Base-by-base conservation (phyloP, 1,140 invertebrate genomes). In the Drosophila jambulina region DNA sequence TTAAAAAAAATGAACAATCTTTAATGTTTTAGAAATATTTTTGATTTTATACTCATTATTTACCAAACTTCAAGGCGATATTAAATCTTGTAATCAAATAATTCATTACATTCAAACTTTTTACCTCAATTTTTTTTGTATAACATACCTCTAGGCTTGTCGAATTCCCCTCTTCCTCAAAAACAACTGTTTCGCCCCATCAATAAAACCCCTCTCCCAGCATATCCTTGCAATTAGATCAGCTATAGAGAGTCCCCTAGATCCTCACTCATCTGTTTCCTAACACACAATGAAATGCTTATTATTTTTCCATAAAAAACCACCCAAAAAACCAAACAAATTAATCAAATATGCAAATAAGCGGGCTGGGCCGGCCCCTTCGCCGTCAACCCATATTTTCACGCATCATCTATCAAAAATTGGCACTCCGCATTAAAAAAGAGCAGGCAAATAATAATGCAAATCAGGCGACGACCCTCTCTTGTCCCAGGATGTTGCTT, bases 261-360 rank as follows among this genome's bases (percentile, higher is more conserved):
- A 58, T 4, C 29, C 23, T 43, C 15, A 43, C 63, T 51, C 78
- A 48, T 48, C 36, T n/a, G 15, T 15, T 6, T 5, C 21, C 12
- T 23, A 36, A 25, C 25, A 59, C 59, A 71, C 60, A 65, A 87
- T 65, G 74, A 84, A 88, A 80, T 81, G 78, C 80, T 80, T 84
- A 88, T 88, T 90, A 88, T 88, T 90, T 88, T 88, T 78, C 74
- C 74, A 88, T 88, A 88, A 88, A 87, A 87, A 88, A 90, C 59
- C 48, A 88, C 85, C 84, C 85, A 88, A 88, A 87, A 86, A 82
- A 69, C 49, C 77, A 86, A 86, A 86, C 72, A 90, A 75, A 88
- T 88, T 88, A 81, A 90, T 88, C 84, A 90, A 90, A 84, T 90
- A 88, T 88, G 85, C 77, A 90, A 90, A 88, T 90, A 88, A 69